Conservation (phyloP, 1,140 invertebrate genomes). For the Scylla paramamosain region DNA sequence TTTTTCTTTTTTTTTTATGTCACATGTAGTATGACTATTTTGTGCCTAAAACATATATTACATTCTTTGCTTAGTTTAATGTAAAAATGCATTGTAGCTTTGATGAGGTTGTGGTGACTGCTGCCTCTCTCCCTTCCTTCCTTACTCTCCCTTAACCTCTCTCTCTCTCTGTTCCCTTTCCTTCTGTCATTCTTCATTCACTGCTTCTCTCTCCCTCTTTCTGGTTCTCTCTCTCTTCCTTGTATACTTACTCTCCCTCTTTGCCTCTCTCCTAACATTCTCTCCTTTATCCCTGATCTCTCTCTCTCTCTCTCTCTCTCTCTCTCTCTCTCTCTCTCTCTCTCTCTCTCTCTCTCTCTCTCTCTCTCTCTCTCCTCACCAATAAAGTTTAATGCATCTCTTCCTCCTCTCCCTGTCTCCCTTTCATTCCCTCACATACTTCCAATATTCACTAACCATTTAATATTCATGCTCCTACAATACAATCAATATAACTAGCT, state of each 20-base stretch:
- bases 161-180: background rate
- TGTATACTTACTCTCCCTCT: background rate
- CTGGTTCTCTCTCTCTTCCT: background rate
- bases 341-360: slow-evolving; percentile 3
- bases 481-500: too few species aligned
- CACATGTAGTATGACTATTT: too few species aligned
- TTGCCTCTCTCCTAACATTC: background rate
- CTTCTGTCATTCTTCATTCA: background rate
- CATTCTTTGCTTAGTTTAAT: too few species aligned
- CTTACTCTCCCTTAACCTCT: background rate
- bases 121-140: background rate
- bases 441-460: background rate
- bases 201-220: background rate
- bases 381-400: background rate
- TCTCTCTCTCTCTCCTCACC: background rate
- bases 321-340: slow-evolving; percentile 4
- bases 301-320: slow-evolving; percentile 20
- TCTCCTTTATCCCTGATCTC: background rate
- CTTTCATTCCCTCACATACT: background rate
- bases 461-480: too few species aligned
- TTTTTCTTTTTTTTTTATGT: too few species aligned
- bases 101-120: background rate
- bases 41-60: too few species aligned
- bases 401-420: background rate
- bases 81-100: too few species aligned